phyloP scores from a whole-genome alignment of 2,888 invertebrate genomes.

The Aelia acuminata region DNA sequence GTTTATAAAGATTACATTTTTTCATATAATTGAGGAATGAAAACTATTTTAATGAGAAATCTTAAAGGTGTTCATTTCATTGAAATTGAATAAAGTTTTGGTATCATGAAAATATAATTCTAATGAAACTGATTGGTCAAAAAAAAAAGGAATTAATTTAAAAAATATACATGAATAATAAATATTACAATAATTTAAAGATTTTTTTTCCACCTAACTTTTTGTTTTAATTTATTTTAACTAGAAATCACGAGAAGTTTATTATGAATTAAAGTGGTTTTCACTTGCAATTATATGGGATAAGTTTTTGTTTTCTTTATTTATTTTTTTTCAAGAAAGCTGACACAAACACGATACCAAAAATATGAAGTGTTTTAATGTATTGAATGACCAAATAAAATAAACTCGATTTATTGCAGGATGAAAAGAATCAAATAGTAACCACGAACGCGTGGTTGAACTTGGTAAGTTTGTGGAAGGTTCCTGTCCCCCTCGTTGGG shows the following conservation, averaged over 20 bases:
- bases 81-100: background rate
- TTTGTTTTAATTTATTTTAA: background rate
- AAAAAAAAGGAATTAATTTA: no score
- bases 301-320: background rate
- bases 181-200: background rate
- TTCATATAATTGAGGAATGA: conserved; percentile 38
- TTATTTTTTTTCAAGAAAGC: conserved; percentile 51
- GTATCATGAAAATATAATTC: background rate
- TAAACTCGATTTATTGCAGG: conserved; percentile 69
- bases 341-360: conserved; percentile 60
- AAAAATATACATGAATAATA: background rate
- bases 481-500: conserved; percentile 62
- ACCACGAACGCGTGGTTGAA: conserved; percentile 75
- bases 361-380: conserved; percentile 63
- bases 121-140: background rate
- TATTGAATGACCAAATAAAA: conserved; percentile 61
- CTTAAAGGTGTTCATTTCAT: background rate
- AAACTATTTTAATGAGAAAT: conserved; percentile 23
- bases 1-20: background rate
- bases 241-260: background rate
- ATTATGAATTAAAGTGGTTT: conserved; percentile 25
- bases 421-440: conserved; percentile 76
- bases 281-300: conserved; percentile 37
- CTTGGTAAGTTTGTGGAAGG: conserved; percentile 71
- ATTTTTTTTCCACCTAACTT: background rate